phyloP scores from a whole-genome alignment of 2,113 vertebrate genomes.

The Epinephelus cyanopodus region DNA sequence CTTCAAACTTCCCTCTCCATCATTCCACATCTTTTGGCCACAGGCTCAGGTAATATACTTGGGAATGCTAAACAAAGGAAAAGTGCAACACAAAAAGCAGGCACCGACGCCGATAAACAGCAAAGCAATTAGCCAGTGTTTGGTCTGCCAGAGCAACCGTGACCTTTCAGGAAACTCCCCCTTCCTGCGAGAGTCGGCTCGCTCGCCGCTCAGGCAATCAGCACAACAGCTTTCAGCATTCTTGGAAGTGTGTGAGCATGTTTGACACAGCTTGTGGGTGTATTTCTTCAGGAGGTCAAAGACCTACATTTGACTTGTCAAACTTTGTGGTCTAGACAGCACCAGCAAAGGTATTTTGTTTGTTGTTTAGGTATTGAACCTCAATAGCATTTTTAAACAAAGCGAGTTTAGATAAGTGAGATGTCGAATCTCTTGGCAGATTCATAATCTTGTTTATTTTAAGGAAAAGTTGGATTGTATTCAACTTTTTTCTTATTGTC shows the following conservation, averaged over 20 bases:
- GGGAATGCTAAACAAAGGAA: slow-evolving; percentile 82
- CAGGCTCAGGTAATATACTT: slow-evolving; percentile 79
- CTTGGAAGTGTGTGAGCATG: slow-evolving; percentile 43
- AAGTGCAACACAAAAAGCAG: slow-evolving; percentile 76
- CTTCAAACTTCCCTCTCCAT: slow-evolving; percentile 38
- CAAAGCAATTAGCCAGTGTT: slow-evolving; percentile 81
- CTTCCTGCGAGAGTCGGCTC: slow-evolving; percentile 68
- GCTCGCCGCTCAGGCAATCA: slow-evolving; percentile 42
- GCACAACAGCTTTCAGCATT: slow-evolving; percentile 47
- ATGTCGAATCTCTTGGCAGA: background rate
- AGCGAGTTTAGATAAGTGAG: background rate
- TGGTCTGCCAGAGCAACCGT: slow-evolving; percentile 78
- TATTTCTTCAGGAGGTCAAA: slow-evolving; percentile 43
- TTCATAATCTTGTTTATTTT: background rate
- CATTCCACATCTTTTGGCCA: slow-evolving; percentile 60
- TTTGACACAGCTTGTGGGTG: slow-evolving; percentile 30
- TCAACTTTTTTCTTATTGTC: background rate
- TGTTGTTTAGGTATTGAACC: slow-evolving; percentile 1
- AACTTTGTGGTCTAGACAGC: slow-evolving; percentile 25
- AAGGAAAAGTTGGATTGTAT: background rate
- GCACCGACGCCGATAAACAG: slow-evolving; percentile 71
- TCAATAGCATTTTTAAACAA: background rate
- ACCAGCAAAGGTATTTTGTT: background rate
- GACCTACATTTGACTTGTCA: background rate
- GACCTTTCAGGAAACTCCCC: slow-evolving; percentile 82